Evolutionary conservation across 2,797 vertebrate species (phyloP), one percentile per base, ranked within the genome.

Genomic region (Leptatherina wallacei): DNA sequence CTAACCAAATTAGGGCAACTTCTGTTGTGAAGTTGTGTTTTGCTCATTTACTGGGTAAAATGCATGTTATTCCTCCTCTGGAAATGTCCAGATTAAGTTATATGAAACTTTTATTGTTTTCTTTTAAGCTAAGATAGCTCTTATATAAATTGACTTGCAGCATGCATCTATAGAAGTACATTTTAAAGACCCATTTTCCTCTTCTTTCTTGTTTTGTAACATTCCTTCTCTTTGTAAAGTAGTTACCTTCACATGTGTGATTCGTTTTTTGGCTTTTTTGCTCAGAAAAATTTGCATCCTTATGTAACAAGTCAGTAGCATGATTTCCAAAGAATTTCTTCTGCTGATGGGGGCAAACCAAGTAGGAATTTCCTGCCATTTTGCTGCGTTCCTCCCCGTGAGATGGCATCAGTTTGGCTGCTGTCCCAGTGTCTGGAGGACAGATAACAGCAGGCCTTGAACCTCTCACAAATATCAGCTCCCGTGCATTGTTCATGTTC

Each of bases 301-400:
- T 65, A 56, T 75, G 10, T 68, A 86, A 74, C 73, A 65, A 71
- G 84, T 85, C 38, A 65, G 66, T 47, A 44, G 81, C 73, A 63
- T 65, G 71, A 75, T 81, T 88, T 82, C 49, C 71, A 73, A 89
- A 86, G 59, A 77, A 84, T 87, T 75, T 82, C 71, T 86, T 81
- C 64, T 78, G 60, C 73, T 80, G 80, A 73, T 86, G 82, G 84
- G 80, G 88, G 77, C 77, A 72, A 84, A 88, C 73, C 74, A 74
- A 92, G 77, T 75, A 82, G 93, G 93, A 93, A 94, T 95, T 94
- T 95, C 94, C 94, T 89, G 89, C 86, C 77, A 93, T 94, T 95
- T 94, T 88, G 81, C 77, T 86, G 82, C 70, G 80, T 92, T 93
- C 88, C 87, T 90, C 86, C 69, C 78, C 76, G 79, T 62, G 78